These are phyloP conservation scores for Theocolax elegans DNA, from an alignment of 1,140 invertebrate species.

Conservation along the genomic window DNA sequence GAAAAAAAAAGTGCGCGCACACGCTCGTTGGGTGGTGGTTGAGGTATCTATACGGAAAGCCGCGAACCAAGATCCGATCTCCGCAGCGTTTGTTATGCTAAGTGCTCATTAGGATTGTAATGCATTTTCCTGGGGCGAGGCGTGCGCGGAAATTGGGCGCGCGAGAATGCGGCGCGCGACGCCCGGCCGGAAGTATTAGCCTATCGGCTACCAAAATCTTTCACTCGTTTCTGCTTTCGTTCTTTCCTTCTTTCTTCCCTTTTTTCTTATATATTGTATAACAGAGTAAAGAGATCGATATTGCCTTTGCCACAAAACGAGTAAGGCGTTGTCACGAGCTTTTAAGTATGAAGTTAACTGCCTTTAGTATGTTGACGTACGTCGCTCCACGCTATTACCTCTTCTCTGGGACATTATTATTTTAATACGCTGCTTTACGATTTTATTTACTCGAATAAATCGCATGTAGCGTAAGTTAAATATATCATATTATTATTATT, in stretches of 20 bases:
- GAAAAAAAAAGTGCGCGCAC: no score
- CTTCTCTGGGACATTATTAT: no score
- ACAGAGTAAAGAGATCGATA: no score
- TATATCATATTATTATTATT: no score
- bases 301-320: no score
- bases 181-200: constrained; percentile 35
- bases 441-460: no score
- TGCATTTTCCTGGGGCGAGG: constrained; percentile 55
- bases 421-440: no score
- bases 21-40: constrained; percentile 40
- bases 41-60: constrained; percentile 48
- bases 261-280: neutral
- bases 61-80: constrained; percentile 59
- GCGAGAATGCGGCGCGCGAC: constrained; percentile 8
- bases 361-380: no score
- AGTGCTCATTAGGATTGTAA: constrained; percentile 66
- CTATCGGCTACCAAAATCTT: constrained; percentile 19
- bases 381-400: no score
- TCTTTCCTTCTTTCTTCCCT: neutral
- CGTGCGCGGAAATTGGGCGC: constrained; percentile 8
- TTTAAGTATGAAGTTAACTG: no score
- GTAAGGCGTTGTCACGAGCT: no score
- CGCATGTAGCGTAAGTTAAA: no score
- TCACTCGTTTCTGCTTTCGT: neutral
- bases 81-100: constrained; percentile 63